Base-by-base conservation (phyloP, 1,140 invertebrate species). In the Temnothorax longispinosus region DNA sequence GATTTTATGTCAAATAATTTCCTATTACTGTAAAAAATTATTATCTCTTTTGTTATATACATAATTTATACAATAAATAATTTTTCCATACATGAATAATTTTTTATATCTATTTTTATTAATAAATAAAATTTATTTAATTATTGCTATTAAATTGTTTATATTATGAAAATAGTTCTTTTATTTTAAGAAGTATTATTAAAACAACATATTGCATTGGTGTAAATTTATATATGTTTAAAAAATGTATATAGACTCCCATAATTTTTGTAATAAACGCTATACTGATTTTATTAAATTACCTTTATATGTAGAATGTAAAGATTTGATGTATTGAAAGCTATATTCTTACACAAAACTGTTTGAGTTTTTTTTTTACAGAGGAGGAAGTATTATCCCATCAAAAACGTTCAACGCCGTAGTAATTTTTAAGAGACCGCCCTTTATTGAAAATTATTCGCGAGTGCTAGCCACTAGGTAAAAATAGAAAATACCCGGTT, bases 401-500 rank as follows among this genome's bases (percentile, higher is more conserved):
- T 60, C 38, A 67, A 58, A 41, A 21, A 10, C 50, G 18, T 71
- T 88, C 54, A 38, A 41, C 7, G n/a, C 4, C 62, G 27, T 50
- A 44, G 56, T 18, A 58, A 86, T 85, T 88, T 85, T 88, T 74
- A 84, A 75, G 58, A 38, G 58, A 38, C 6, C 56, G 56, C 11
- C 10, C 64, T 89, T 88, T 71, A 77, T 88, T 76, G 86, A 65
- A 75, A 69, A 75, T 58, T 64, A 56, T 47, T 44, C 47, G 67
- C 56, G 44, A 32, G 21, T 35, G 21, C 13, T 74, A 84, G 18
- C 54, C n/a, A 47, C 13, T 50, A 7, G 50, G 69, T 60, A 64
- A 58, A 87, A 81, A 56, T 54, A 86, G 62, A 52, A 64, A 80
- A 86, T 81, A 81, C 84, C 84, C 32, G 60, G 47, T 67, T 78